Base-by-base conservation (phyloP, 2,888 invertebrate genomes). In the Acrobeloides nanus region DNA sequence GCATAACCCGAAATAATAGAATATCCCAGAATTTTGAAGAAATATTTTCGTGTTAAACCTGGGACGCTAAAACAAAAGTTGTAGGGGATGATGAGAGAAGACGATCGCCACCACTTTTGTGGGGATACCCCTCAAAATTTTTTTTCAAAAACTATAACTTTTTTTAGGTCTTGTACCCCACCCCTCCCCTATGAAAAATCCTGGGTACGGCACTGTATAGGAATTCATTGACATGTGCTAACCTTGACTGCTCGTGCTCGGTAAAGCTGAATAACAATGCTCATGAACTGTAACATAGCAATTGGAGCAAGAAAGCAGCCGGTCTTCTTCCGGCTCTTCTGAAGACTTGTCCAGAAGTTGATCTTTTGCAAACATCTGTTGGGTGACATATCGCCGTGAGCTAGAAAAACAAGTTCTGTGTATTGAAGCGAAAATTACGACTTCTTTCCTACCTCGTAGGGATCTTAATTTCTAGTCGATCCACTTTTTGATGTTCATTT, bases 201-300 rank as follows among this genome's bases (percentile, higher is more conserved):
- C n/a, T n/a, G n/a, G n/a, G n/a, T n/a, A n/a, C n/a, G n/a, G 15
- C 12, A 12, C 29, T 29, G 29, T 29, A 12, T 12, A 12, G 29
- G 10, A 12, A 29, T 4, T 37, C 5, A n/a, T n/a, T n/a, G n/a
- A n/a, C n/a, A n/a, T 1, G 29, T 20, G 34, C 2, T 23, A 12
- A 38, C 39, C 38, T 10, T 10, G 2, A 12, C 43, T 39, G 26
- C 39, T 23, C 3, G 32, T 27, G 4, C 4, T 0, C 2, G 43
- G 42, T 12, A 42, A 18, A 6, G 27, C 7, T 26, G 51, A 46
- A 48, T 57, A 67, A 38, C 65, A 68, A 10, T 78, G 77, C 1
- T 80, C 78, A 66, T 82, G 82, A 10, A 82, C 81, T 53, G 80
- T 80, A 7, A 82, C 76, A 53, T 76, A 74, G 66, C 82, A 82